Base-by-base conservation (phyloP, 2,113 vertebrate genomes). In the Serilophus lunatus region DNA sequence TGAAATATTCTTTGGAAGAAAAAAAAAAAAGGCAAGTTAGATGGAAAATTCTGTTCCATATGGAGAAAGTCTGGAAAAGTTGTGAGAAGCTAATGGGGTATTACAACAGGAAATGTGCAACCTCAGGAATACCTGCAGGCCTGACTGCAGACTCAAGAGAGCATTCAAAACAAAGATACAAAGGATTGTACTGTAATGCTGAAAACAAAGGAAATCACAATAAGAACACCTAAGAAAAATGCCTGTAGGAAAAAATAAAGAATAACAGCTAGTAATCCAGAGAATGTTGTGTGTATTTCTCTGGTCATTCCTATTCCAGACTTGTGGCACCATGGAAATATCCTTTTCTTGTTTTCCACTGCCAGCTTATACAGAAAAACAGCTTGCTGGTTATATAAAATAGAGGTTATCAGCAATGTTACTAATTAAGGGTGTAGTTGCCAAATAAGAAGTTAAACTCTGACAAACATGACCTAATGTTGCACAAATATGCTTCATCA, bases 391-490 rank as follows among this genome's bases (percentile, higher is more conserved):
- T 84, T 97, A 69, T 89, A 94, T 81, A 98, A 98, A 98, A 96
- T 95, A 93, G 93, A 97, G 79, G 95, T 96, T 97, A 97, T 97
- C 97, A 96, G 91, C 92, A 97, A 82, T 96, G 97, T 95, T 95
- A 83, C 82, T 97, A 98, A 98, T 97, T 98, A 94, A 96, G 31
- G 72, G 95, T 98, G 60, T 95, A 91, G 91, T 44, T 98, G 97
- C 98, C 98, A 98, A 95, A 89, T 79, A 95, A 94, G 65, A 96
- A 96, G 90, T 83, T 92, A 94, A 91, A 94, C 77, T 92, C 87
- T 94, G 83, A 97, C 90, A 97, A 95, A 91, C 90, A 96, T 98
- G 96, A 97, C 87, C 93, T 97, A 96, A 97, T 80, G 88, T 94
- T 97, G 82, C 92, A 94, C 85, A 96, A 92, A 92, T 95, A 96